Evolutionary conservation across 2,888 invertebrate species (phyloP), one percentile per base, ranked within the genome.

Genomic region (Acanthopleura granulata): DNA sequence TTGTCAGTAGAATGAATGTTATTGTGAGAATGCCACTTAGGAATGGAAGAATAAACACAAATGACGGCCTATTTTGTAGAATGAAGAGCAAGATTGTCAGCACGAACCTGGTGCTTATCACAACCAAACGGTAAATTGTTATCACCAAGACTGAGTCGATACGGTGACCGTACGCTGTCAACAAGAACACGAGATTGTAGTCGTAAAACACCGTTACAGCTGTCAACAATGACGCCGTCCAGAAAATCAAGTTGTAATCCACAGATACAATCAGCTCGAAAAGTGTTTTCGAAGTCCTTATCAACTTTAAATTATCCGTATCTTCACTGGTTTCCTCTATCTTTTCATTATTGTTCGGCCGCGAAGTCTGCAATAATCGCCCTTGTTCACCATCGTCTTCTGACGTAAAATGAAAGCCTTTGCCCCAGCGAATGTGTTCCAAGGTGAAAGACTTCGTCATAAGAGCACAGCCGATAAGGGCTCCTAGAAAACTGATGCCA

Each of bases 191-290:
- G 4, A 27, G 1, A 14, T 66, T 66, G 66, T 27, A 66, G 25
- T 66, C 66, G 29, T 66, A 66, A 27, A 66, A 66, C 29, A 66
- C 16, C 3, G 25, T 14, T 16, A 66, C 25, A 6, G 66, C 66
- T 6, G 66, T 22, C 16, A 66, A 6, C 4, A 66, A 9, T 1
- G 66, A 22, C 3, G 25, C 66, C 22, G 29, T 22, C 66, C 66
- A 66, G 29, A 66, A 66, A 22, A 66, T 22, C 66, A 66, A 27
- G 15, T 66, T 18, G 25, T 66, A 66, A 22, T 66, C 66, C 16
- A 66, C 29, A 6, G 66, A 22, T 6, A 40, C 40, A 40, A 40
- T 40, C 40, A 40, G 9, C 40, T 40, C 40, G 9, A 40, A 40
- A 40, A 40, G 40, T 9, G 40, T 40, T 3, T 3, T 40, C 40